phyloP scores from a whole-genome alignment of 2,797 vertebrate genomes.

The Sebastes matsubarae region DNA sequence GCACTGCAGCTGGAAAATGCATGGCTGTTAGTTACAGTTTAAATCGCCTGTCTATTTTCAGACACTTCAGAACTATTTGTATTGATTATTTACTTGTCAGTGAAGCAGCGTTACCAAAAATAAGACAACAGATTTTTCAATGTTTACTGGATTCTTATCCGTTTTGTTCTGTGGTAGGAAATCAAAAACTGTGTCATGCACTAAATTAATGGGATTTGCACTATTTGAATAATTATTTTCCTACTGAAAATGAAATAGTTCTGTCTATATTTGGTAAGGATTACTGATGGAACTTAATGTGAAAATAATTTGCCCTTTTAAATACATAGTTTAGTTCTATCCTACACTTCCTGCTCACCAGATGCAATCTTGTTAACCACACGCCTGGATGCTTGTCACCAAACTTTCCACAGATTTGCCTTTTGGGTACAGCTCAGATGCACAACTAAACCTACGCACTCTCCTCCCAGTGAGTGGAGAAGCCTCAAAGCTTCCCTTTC shows the following conservation, averaged over 20 bases:
- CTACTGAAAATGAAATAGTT: slow-evolving; percentile 78
- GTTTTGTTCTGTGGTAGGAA: slow-evolving; percentile 73
- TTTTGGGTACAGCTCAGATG: slow-evolving; percentile 72
- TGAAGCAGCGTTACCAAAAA: slow-evolving; percentile 80
- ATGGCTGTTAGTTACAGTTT: slow-evolving; percentile 83
- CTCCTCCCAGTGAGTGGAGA: slow-evolving; percentile 72
- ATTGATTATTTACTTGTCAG: slow-evolving; percentile 85
- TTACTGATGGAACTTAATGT: slow-evolving; percentile 74
- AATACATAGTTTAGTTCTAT: slow-evolving; percentile 65
- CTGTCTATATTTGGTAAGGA: slow-evolving; percentile 80
- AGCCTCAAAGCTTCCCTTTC: slow-evolving; percentile 78
- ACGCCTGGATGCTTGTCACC: slow-evolving; percentile 73
- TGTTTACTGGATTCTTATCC: slow-evolving; percentile 74
- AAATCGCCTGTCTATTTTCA: slow-evolving; percentile 83
- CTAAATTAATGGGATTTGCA: slow-evolving; percentile 83
- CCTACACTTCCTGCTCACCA: slow-evolving; percentile 73
- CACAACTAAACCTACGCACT: slow-evolving; percentile 80
- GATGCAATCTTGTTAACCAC: slow-evolving; percentile 80
- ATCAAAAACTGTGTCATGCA: slow-evolving; percentile 80
- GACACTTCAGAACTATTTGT: slow-evolving; percentile 83
- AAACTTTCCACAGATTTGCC: slow-evolving; percentile 81
- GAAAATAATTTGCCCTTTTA: slow-evolving; percentile 76
- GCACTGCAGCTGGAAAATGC: slow-evolving; percentile 80
- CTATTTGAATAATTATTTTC: slow-evolving; percentile 83
- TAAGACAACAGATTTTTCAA: slow-evolving; percentile 80